A percentile compares a stretch with the other conserved stretches of the same genome.
Conservation (phyloP, 2,113 vertebrate genomes). For the Cariama cristata region DNA sequence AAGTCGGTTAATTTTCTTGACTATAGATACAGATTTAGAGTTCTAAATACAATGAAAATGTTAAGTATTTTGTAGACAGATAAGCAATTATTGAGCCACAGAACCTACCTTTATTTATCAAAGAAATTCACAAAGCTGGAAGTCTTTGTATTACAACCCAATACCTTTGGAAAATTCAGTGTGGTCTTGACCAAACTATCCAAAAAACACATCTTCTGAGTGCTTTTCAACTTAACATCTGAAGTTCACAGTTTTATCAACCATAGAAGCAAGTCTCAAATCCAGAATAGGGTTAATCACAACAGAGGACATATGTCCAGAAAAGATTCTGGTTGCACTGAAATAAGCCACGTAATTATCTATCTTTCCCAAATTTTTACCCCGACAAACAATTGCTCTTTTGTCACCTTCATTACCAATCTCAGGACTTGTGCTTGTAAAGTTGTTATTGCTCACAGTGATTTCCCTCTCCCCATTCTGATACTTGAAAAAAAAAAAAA, state of each 20-base stretch:
- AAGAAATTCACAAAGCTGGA: not conserved
- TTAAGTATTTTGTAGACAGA: not conserved
- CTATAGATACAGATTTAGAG: fast-evolving
- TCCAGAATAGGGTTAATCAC: not conserved
- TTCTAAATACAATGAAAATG: not conserved
- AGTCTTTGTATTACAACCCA: not conserved
- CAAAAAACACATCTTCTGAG: not conserved
- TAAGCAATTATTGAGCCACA: not conserved
- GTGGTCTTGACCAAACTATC: not conserved
- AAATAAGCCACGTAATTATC: not conserved
- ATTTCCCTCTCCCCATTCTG: fast-evolving
- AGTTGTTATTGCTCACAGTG: not conserved
- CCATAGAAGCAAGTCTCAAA: not conserved
- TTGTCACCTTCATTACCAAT: not conserved
- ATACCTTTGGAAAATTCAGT: not conserved
- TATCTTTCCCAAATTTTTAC: not conserved
- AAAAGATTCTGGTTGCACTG: not conserved
- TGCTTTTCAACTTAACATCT: not conserved
- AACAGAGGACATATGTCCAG: not conserved
- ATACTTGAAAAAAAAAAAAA: not conserved
- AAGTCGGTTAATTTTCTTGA: not conserved
- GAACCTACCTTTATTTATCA: not conserved
- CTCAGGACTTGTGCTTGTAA: not conserved
- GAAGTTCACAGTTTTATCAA: not conserved
- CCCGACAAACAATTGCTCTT: fast-evolving